Evolutionary conservation across 2,888 invertebrate species (phyloP), one percentile per base, ranked within the genome.

Genomic region (Andrena camellia): DNA sequence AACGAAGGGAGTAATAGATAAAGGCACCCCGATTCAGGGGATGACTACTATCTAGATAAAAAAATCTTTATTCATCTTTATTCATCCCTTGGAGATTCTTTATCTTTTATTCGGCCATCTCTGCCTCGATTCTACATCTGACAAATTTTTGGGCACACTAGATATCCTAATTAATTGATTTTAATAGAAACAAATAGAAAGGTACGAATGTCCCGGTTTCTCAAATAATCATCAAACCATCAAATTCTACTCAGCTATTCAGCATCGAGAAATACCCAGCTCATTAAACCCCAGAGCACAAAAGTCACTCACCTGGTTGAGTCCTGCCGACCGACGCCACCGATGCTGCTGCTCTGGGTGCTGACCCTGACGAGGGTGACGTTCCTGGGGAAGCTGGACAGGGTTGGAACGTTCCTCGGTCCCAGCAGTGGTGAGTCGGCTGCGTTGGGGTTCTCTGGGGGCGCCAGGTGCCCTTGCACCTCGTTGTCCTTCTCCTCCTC

Each of bases 331-430:
- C 95, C 95, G 57, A 95, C 95, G 75, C 95, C 95, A 59, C 95
- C 95, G 87, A 96, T 95, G 8, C 96, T 96, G 89, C 96, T 96
- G 93, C 95, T 95, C 74, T 95, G 96, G 0, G 96, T 96, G 13
- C 95, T 95, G 92, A 96, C 95, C 81, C 96, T 94, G 77, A 96
- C 95, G 2, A 96, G 94, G 83, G 96, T 95, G 78, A 94, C 93
- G 92, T 92, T 93, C 71, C 90, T 92, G 66, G 93, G 92, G 63
- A 93, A 66, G 69, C 87, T 90, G 20, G 92, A 86, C 59, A 78
- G 75, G 2, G 86, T 86, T 10, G 76, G 84, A 77, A 83, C 76
- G 81, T 69, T 74, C 66, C 83, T 91, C 67, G 87, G 90, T 0
- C 87, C 81, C 26, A 92, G 81, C 31, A 93, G 83, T 26, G 93